Conservation (phyloP, 2,888 invertebrate genomes). For the Drosophila crucigera region DNA sequence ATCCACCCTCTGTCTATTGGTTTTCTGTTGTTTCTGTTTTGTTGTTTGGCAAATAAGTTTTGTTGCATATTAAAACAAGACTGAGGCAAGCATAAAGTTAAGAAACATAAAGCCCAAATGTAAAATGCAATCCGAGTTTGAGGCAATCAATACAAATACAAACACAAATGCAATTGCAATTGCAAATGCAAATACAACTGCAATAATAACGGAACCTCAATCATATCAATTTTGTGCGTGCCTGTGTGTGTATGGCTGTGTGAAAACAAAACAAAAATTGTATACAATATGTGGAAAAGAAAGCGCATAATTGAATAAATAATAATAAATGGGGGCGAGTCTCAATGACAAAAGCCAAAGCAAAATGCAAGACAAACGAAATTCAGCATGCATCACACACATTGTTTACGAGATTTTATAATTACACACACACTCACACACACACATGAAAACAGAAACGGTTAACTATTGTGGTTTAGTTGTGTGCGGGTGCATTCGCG, state of each 20-base stretch:
- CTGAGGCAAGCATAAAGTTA: conserved; percentile 40
- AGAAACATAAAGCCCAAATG: conserved; percentile 36
- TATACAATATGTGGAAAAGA: conserved; percentile 68
- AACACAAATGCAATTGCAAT: conserved; percentile 29
- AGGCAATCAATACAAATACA: conserved; percentile 67
- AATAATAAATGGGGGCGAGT: conserved; percentile 70
- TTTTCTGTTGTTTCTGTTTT: conserved; percentile 18
- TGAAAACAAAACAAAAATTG: conserved; percentile 72
- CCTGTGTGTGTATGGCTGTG: conserved; percentile 37
- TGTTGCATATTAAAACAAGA: conserved; percentile 44
- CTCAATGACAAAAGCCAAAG: conserved; percentile 65
- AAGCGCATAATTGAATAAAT: conserved; percentile 79
- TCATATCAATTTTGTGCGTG: conserved; percentile 12
- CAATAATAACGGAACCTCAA: conserved; percentile 46
- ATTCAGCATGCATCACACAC: conserved; percentile 50
- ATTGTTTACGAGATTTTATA: conserved; percentile 73
- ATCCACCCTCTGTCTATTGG: conserved; percentile 41
- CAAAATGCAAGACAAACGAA: conserved; percentile 52
- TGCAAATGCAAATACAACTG: conserved; percentile 34
- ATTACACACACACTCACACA: conserved; percentile 17
- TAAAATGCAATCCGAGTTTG: conserved; percentile 56
- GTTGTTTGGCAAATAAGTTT: conserved; percentile 34
- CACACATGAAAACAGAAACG: conserved; percentile 31
- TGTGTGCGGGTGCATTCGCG: conserved; percentile 50
- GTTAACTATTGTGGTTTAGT: conserved; percentile 53